Evolutionary conservation across 2,888 invertebrate species (phyloP).

Genomic region (Lapara coniferarum): DNA sequence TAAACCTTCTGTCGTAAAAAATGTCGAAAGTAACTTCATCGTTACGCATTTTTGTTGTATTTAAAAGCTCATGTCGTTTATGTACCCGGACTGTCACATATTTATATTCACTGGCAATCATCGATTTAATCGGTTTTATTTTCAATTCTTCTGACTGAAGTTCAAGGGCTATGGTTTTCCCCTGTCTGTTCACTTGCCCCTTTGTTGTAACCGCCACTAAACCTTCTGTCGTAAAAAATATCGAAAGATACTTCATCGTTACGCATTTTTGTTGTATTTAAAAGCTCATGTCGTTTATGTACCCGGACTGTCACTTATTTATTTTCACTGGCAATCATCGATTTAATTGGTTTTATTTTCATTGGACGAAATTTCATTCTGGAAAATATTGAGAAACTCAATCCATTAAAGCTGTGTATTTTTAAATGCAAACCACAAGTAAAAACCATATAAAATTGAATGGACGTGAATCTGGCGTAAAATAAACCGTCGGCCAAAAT

Average conservation of each 20-base stretch:
- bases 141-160: too few relatives aligned
- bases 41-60: too few relatives aligned
- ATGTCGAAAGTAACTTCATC: too few relatives aligned
- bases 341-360: not conserved
- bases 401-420: slow-evolving; percentile 33
- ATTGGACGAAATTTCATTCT: not conserved
- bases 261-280: too few relatives aligned
- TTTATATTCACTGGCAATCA: not conserved
- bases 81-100: not conserved
- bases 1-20: too few relatives aligned
- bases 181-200: too few relatives aligned
- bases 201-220: too few relatives aligned
- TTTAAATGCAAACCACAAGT: slow-evolving; percentile 31
- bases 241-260: too few relatives aligned
- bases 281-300: not conserved
- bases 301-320: not conserved
- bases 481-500: slow-evolving; percentile 30
- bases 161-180: too few relatives aligned
- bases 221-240: too few relatives aligned
- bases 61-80: not conserved
- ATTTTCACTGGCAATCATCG: not conserved
- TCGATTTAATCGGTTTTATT: not conserved
- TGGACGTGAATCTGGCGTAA: slow-evolving; percentile 28
- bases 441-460: slow-evolving; percentile 33
- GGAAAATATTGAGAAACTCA: slow-evolving; percentile 29